Base-by-base conservation (phyloP, 2,888 invertebrate species). In the Autographa pulchrina region DNA sequence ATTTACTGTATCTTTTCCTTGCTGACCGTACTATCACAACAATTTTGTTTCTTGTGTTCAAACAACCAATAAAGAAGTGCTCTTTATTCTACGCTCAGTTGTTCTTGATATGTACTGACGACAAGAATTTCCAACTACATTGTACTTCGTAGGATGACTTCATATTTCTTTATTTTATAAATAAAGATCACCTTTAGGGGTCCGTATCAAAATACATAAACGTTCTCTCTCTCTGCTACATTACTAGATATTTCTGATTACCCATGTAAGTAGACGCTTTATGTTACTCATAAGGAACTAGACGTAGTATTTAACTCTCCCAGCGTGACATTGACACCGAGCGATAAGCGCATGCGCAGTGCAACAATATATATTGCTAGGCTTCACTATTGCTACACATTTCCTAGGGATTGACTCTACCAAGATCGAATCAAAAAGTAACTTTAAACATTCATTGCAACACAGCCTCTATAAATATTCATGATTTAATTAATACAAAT, bases 401-500 rank as follows among this genome's bases (percentile, higher is more conserved):
- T 48, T n/a, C 8, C 48, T 48, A 48, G 48, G n/a, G 48, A 48
- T 48, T 16, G 16, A n/a, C n/a, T 16, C 48, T 48, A n/a, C 2
- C 14, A n/a, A 48, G n/a, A n/a, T 48, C 48, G 48, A 48, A 48
- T 48, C n/a, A 48, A 43, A 43, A 14, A 43, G 6, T n/a, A n/a
- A 48, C n/a, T 48, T 48, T 7, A 16, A n/a, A 20, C 8, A 2
- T 56, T 1, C 20, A 56, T 56, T 25, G 25, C 54, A 56, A 25
- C 54, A 52, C 13, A 25, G 54, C 14, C 13, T 56, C 9, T 56
- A 25, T 54, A 56, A 16, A 32, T 59, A n/a, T 59, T 59, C n/a
- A 18, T 59, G n/a, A 32, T n/a, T 35, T 38, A 52, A 52, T 61
- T 54, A 62, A 41, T 16, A 62, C n/a, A 41, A 48, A 52, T 31